phyloP scores from a whole-genome alignment of 2,113 vertebrate genomes.

The Macroglossus sobrinus region DNA sequence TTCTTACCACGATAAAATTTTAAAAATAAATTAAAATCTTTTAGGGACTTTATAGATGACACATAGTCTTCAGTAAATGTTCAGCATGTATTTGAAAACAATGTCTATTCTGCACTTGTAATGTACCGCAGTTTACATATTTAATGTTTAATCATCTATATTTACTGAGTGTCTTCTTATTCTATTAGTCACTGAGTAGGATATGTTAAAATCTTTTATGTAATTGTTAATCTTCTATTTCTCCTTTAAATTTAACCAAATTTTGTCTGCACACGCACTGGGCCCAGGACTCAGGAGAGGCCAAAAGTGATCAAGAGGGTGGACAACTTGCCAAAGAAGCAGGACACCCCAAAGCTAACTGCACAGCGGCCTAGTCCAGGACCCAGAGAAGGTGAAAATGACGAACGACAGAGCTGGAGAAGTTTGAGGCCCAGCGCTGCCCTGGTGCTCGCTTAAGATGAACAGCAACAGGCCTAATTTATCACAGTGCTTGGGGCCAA shows the following conservation, averaged over 20 bases:
- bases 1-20: not conserved
- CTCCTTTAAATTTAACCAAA: not conserved
- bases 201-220: not conserved
- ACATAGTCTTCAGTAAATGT: not conserved
- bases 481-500: no score
- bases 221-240: not conserved
- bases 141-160: not conserved
- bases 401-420: no score
- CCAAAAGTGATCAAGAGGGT: not conserved
- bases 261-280: not conserved
- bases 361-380: not conserved
- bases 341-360: fast-evolving
- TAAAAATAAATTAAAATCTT: not conserved
- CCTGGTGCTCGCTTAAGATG: fast-evolving
- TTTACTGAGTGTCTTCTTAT: not conserved
- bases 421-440: no score
- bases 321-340: not conserved
- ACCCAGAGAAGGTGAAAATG: not conserved
- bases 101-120: not conserved
- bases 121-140: not conserved
- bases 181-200: not conserved
- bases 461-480: not conserved
- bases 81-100: not conserved
- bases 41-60: not conserved
- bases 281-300: not conserved